phyloP scores from a whole-genome alignment of 2,888 invertebrate genomes.

The Dryadula phaetusa region DNA sequence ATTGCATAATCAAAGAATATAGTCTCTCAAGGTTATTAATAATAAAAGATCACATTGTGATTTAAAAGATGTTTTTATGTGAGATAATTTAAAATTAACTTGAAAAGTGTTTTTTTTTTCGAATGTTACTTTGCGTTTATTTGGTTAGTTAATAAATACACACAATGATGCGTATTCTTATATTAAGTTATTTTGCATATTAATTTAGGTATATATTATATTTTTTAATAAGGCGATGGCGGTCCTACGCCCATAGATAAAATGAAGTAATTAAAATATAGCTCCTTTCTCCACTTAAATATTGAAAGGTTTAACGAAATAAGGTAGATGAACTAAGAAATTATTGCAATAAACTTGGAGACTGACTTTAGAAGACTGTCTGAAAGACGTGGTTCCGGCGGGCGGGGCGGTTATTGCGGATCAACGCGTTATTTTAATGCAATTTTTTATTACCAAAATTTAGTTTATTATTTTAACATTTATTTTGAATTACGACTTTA shows the following conservation, averaged over 20 bases:
- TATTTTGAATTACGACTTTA: slow-evolving; percentile 46
- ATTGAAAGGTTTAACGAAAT: slow-evolving; percentile 58
- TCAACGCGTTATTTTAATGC: slow-evolving; percentile 46
- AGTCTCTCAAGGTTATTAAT: slow-evolving; percentile 64
- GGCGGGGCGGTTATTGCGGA: slow-evolving; percentile 46
- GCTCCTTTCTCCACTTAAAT: slow-evolving; percentile 56
- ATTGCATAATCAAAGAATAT: slow-evolving; percentile 51
- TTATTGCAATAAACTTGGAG: slow-evolving; percentile 83
- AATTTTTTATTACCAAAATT: slow-evolving; percentile 61
- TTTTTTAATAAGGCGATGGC: slow-evolving; percentile 47
- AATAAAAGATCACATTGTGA: slow-evolving; percentile 78
- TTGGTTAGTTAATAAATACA: slow-evolving; percentile 67
- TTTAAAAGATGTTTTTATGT: slow-evolving; percentile 80
- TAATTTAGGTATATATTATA: slow-evolving; percentile 64
- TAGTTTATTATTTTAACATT: slow-evolving; percentile 58
- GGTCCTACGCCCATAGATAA: slow-evolving; percentile 36
- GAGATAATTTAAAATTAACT: slow-evolving; percentile 77
- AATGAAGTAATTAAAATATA: slow-evolving; percentile 53
- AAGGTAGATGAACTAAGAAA: slow-evolving; percentile 68
- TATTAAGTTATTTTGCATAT: slow-evolving; percentile 72
- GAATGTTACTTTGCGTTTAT: slow-evolving; percentile 77
- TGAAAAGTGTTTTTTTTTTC: slow-evolving; percentile 82
- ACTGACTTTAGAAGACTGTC: slow-evolving; percentile 84
- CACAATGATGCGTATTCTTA: slow-evolving; percentile 68
- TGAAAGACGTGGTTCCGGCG: slow-evolving; percentile 67